Evolutionary conservation across 2,797 vertebrate species (phyloP).

Genomic region (Coluber constrictor): DNA sequence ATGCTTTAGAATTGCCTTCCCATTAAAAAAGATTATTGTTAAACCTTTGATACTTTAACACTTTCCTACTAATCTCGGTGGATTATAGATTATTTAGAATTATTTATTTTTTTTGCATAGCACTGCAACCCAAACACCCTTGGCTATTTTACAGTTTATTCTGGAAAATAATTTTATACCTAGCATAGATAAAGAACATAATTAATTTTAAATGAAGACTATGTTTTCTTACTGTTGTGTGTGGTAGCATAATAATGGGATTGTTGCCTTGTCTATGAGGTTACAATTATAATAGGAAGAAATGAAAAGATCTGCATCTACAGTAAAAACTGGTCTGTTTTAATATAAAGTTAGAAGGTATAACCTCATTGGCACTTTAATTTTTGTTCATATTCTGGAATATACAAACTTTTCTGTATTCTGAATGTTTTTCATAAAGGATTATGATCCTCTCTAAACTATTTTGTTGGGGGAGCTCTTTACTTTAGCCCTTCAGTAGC

Average conservation of each 20-base stretch:
- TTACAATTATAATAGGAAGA: conserved; percentile 8
- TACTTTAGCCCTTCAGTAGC: conserved; percentile 3
- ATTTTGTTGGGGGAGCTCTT: not conserved
- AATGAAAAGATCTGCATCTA: not conserved
- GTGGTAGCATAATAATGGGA: not conserved
- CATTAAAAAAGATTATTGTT: not conserved
- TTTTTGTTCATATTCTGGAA: not conserved
- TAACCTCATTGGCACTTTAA: not conserved
- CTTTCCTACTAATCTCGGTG: not conserved
- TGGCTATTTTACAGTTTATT: not conserved
- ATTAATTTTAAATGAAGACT: not conserved
- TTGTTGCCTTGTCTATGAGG: conserved; percentile 1
- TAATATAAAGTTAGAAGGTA: not conserved
- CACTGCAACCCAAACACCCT: not conserved
- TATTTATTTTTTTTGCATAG: not conserved
- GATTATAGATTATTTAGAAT: not conserved
- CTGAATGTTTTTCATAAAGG: not conserved
- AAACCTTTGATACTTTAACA: not conserved
- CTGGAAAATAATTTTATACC: not conserved
- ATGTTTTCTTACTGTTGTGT: not conserved
- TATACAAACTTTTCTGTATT: not conserved
- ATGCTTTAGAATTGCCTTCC: not conserved
- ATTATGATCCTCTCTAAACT: not conserved
- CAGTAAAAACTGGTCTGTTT: not conserved
- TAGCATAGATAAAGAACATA: not conserved